Evolutionary conservation across 1,140 invertebrate genomes (phyloP), one percentile per base, ranked within the genome.

Genomic region (Pseudachorutes palmiensis): DNA sequence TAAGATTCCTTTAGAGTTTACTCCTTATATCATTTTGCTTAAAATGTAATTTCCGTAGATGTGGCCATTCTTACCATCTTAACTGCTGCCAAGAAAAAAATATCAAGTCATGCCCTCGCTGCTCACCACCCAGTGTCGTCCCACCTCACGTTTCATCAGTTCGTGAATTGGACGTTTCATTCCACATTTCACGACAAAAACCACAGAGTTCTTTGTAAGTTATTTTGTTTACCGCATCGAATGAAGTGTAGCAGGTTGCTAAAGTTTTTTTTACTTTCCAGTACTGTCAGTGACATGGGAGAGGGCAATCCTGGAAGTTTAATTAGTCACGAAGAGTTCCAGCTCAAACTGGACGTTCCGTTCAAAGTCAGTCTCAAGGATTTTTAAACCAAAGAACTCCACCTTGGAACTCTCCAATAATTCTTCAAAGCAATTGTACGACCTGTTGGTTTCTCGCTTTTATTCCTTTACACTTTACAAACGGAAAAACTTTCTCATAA

Each of bases 41-140:
- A 36, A 65, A 33, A 58, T 59, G 1, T 65, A n/a, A 60, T 5
- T 36, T 1, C 48, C 45, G 14, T 30, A 73, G 72, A 33, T 74
- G 72, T 62, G 72, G 72, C 30, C 72, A 74, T 70, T 68, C 72
- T 16, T 71, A 65, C 62, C 72, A 74, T 66, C 68, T 71, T 67
- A 67, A 64, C 62, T 76, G 75, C 67, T 75, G 71, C 55, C 65
- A 62, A 62, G 58, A 55, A 70, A 51, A 64, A 1, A 55, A 65
- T 55, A 48, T 76, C 31, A 74, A 51, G 57, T 67, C 68, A 48
- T 73, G 71, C 58, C 69, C 22, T 41, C 51, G 58, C 62, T 74
- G 69, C 74, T 72, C 60, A 72, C 60, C 36, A 26, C 32, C 63
- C 1, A 45, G n/a, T 45, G n/a, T 9, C 1, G 16, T 30, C 12